phyloP scores from a whole-genome alignment of 2,797 vertebrate species.

The Astyanax mexicanus region DNA sequence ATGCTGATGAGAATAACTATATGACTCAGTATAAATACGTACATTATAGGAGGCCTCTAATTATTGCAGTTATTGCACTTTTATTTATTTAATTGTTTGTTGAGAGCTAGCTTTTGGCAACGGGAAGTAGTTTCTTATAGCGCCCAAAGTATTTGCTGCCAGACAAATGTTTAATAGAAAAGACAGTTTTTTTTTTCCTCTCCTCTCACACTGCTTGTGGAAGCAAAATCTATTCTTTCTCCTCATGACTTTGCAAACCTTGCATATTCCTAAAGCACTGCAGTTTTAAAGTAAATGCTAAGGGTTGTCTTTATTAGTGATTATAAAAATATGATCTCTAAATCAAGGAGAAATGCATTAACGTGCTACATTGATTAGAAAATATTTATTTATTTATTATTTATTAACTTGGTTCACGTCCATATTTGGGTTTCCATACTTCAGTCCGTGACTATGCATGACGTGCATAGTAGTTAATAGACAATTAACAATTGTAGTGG shows the following conservation, averaged over 20 bases:
- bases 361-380: too few species aligned
- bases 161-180: constrained; percentile 19
- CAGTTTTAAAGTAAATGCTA: background rate
- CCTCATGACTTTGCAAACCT: constrained; percentile 11
- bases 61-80: background rate
- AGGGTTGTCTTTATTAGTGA: background rate
- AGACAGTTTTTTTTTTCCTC: constrained; percentile 31
- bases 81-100: background rate
- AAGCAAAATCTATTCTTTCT: constrained; percentile 39
- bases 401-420: too few species aligned
- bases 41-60: background rate
- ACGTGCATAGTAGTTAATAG: too few species aligned
- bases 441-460: too few species aligned
- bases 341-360: background rate
- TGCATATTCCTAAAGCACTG: constrained; percentile 17
- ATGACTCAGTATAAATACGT: background rate
- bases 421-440: too few species aligned
- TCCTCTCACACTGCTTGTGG: constrained; percentile 29
- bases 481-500: too few species aligned
- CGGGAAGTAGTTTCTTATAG: background rate
- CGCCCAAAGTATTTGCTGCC: background rate
- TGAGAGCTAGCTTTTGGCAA: background rate
- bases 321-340: background rate
- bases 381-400: too few species aligned
- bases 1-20: constrained; percentile 22